Base-by-base conservation (phyloP, 2,888 invertebrate genomes). In the Tetanocera ferruginea region DNA sequence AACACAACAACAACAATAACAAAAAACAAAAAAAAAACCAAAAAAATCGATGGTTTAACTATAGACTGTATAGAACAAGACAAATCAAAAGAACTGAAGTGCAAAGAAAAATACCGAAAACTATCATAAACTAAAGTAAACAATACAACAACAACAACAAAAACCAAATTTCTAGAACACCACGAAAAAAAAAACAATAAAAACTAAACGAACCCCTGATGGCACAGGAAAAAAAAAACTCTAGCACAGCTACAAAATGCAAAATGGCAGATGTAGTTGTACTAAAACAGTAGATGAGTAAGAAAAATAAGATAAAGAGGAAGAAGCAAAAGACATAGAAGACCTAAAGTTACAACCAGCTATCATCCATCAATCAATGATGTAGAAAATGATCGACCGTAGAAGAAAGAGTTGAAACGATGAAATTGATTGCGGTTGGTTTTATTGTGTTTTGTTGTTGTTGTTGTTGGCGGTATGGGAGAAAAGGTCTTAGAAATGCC, bases 281-380 rank as follows among this genome's bases (percentile, higher is more conserved):
- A 9, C 23, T 19, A n/a, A 31, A n/a, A 43, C 3, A 51, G 43
- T 14, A n/a, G 49, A 17, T 11, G 17, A 14, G 17, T 37, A 28
- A 75, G 80, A 81, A 83, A 84, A 80, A 84, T 82, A 84, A 85
- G 81, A 84, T n/a, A n/a, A n/a, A 77, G 81, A 83, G 82, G 82
- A 80, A 81, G 83, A 85, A 83, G 80, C 80, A 84, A 80, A 81
- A 81, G 82, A 84, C 55, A 83, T 81, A 83, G 83, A 85, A 84
- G 82, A 85, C 82, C 79, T 79, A 82, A 78, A 79, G 79, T 78
- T 80, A 77, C 76, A 81, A 64, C 49, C 49, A 84, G 83, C 84
- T 84, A 84, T 85, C 84, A 85, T 84, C 85, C 85, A 85, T 85
- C 84, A 85, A 85, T 85, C 85, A 85, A 83, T 82, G 82, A 83